Evolutionary conservation across 2,888 invertebrate species (phyloP).

Genomic region (Notodonta dromedarius): DNA sequence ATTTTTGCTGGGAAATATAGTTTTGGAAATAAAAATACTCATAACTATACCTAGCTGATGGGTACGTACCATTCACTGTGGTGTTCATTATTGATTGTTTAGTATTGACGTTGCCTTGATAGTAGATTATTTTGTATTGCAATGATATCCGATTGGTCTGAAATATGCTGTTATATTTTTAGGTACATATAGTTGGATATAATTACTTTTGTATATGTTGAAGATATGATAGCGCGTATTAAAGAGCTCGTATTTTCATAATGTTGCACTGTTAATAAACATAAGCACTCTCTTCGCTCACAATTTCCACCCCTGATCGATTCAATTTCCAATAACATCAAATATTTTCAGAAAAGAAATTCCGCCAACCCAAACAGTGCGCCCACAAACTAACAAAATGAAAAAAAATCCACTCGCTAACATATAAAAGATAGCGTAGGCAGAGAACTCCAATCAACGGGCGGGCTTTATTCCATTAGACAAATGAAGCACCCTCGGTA

Average conservation of each 20-base stretch:
- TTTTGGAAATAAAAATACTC: not conserved
- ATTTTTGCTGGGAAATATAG: not conserved
- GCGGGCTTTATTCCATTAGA: conserved; percentile 51
- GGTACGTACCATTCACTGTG: not conserved
- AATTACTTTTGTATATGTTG: too few species aligned
- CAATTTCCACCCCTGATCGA: not conserved
- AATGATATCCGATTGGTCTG: too few species aligned
- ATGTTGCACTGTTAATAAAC: not conserved
- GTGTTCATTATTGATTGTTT: too few species aligned
- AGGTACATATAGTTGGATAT: too few species aligned
- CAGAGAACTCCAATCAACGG: conserved; percentile 47
- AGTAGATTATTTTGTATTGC: too few species aligned
- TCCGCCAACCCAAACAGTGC: conserved; percentile 3
- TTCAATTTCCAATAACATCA: not conserved
- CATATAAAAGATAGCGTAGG: conserved; percentile 29
- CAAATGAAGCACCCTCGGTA: conserved; percentile 44
- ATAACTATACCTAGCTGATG: not conserved
- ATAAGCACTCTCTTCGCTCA: not conserved
- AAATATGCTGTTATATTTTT: too few species aligned
- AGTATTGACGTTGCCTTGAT: too few species aligned
- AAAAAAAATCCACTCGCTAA: conserved; percentile 6
- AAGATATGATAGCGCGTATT: not conserved
- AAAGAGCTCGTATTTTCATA: not conserved
- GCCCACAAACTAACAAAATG: conserved; percentile 3
- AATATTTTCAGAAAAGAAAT: conserved; percentile 4